phyloP scores from a whole-genome alignment of 2,797 vertebrate species.

The Garrulus glandarius region DNA sequence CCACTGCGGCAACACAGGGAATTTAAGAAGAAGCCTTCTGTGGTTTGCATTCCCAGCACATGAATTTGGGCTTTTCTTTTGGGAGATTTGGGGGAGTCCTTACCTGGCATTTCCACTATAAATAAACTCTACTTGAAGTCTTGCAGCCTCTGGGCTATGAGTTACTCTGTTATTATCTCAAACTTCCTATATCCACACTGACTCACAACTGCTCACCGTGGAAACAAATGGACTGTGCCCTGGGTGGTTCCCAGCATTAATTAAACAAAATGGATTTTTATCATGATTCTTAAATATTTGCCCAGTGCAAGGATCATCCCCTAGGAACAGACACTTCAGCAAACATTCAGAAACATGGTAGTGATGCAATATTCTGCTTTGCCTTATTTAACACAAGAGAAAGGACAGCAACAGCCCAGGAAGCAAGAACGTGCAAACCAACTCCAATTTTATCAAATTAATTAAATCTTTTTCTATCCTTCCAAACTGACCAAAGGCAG shows the following conservation, averaged over 20 bases:
- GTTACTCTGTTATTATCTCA: not conserved
- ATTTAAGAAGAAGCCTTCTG: not conserved
- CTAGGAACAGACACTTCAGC: not conserved
- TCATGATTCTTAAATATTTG: not conserved
- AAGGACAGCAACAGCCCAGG: not conserved
- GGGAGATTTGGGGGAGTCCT: not conserved
- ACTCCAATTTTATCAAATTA: not conserved
- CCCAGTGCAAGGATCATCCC: not conserved
- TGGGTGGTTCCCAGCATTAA: not conserved
- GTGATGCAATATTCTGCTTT: not conserved
- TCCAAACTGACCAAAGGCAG: not conserved
- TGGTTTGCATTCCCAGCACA: not conserved
- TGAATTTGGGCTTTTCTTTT: not conserved
- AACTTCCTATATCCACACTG: not conserved
- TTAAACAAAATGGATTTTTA: slow-evolving; percentile 10
- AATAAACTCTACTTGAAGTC: not conserved
- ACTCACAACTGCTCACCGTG: not conserved
- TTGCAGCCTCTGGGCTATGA: not conserved
- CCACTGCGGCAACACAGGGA: not conserved
- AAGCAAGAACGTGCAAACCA: not conserved
- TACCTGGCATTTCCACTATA: not conserved
- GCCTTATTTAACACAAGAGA: not conserved
- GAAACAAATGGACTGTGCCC: not conserved
- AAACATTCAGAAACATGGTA: not conserved
- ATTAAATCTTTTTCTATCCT: not conserved